Conservation (phyloP, 2,113 vertebrate species). For the Aix galericulata region DNA sequence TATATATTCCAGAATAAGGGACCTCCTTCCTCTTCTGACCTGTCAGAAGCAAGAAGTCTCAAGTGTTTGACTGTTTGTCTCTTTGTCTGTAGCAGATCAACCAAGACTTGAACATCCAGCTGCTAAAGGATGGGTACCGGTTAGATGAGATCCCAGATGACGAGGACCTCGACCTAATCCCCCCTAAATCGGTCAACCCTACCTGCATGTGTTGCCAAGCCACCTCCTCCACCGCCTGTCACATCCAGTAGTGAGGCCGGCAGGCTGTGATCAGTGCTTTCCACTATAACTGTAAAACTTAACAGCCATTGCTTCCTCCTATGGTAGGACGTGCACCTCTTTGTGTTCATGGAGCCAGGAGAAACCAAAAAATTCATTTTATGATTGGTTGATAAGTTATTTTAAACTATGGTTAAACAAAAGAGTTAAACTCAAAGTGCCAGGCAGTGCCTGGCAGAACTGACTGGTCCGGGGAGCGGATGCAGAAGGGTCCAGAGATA, state of each 20-base stretch:
- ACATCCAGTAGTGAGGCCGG: conserved; percentile 91
- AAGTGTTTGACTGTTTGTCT: conserved; percentile 54
- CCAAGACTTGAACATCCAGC: conserved; percentile 98
- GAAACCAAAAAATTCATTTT: conserved; percentile 81
- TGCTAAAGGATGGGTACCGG: conserved; percentile 97
- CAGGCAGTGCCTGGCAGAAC: conserved; percentile 5
- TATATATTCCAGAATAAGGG: background rate
- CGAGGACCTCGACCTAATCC: conserved; percentile 96
- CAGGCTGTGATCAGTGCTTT: conserved; percentile 60
- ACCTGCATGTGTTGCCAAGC: conserved; percentile 99
- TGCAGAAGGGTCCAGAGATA: conserved; percentile 12
- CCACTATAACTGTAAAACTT: conserved; percentile 80
- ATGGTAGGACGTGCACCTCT: conserved; percentile 94
- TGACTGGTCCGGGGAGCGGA: conserved; percentile 5
- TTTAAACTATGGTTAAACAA: conserved; percentile 39
- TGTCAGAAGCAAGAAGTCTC: background rate
- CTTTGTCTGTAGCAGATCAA: conserved; percentile 94
- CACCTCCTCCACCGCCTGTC: conserved; percentile 95
- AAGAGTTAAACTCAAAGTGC: conserved; percentile 4
- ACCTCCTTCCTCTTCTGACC: background rate
- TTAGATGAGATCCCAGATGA: conserved; percentile 98
- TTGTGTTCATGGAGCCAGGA: conserved; percentile 86
- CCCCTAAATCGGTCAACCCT: conserved; percentile 95
- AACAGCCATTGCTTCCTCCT: conserved; percentile 96
- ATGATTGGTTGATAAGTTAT: conserved; percentile 56